phyloP scores from a whole-genome alignment of 1,140 invertebrate genomes.

The Hylaeus anthracinus region DNA sequence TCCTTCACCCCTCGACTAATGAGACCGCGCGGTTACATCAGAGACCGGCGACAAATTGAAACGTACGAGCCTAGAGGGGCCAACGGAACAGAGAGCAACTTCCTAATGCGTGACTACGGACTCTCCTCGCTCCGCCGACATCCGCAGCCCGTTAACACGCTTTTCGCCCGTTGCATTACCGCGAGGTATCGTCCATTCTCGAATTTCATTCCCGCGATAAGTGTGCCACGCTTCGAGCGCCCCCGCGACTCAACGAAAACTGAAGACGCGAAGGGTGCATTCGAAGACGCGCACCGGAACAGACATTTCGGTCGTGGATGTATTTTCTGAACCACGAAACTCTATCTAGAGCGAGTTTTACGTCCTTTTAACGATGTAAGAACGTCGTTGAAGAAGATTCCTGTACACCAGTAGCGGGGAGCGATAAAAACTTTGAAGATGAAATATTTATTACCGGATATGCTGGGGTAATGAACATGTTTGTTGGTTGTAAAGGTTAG shows the following conservation, averaged over 20 bases:
- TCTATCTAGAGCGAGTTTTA: too few relatives aligned
- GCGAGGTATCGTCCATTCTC: slow-evolving; percentile 41
- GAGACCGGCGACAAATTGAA: slow-evolving; percentile 78
- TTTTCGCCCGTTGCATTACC: slow-evolving; percentile 17
- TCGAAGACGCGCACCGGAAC: too few relatives aligned
- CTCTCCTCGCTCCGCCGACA: slow-evolving; percentile 35
- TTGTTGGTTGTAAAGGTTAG: too few relatives aligned
- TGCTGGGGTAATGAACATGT: too few relatives aligned
- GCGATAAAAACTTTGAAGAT: too few relatives aligned
- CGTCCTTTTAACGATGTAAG: too few relatives aligned
- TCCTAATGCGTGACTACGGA: slow-evolving; percentile 69
- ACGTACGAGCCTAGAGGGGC: slow-evolving; percentile 76
- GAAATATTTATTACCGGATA: too few relatives aligned
- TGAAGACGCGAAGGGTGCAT: too few relatives aligned
- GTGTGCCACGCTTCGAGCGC: neutral
- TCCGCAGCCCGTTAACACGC: slow-evolving; percentile 60
- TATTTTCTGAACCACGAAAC: too few relatives aligned
- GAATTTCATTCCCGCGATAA: slow-evolving; percentile 44
- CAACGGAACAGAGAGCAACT: slow-evolving; percentile 61
- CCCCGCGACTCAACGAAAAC: neutral
- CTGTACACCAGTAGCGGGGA: too few relatives aligned
- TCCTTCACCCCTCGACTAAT: slow-evolving; percentile 73
- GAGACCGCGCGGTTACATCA: slow-evolving; percentile 78
- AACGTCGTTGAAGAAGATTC: too few relatives aligned
- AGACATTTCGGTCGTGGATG: too few relatives aligned